Evolutionary conservation across 1,140 invertebrate genomes (phyloP), one percentile per base, ranked within the genome.

Genomic region (Vollenhovia emeryi): DNA sequence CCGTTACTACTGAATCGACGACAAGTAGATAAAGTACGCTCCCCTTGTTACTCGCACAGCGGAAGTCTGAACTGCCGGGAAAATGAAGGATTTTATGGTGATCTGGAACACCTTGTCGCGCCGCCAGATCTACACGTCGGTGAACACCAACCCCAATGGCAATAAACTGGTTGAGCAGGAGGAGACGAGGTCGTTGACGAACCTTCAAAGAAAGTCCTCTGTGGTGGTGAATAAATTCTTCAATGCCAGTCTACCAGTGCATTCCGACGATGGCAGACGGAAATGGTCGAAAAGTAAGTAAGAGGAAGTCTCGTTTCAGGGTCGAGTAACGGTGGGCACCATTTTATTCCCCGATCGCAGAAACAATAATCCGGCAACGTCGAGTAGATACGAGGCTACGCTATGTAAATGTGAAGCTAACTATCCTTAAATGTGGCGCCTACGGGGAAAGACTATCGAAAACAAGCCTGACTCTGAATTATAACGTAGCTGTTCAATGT

Each of bases 81-180:
- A 11, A 0, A 96, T 96, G 96, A 96, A 96, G 91, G 96, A 96
- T 71, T 87, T 96, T 9, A 93, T 94, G 45, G 93, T 95, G 87
- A 95, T 96, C 83, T 96, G 96, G 95, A 95, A 93, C 30, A 91
- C 94, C 30, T 90, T 96, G 7, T 92, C 95, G 7, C 94, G 94
- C 0, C 88, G 94, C 0, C 90, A 93, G 18, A 93, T 93, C 7
- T 96, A 96, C 87, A 93, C 95, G 3, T 88, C 93, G 0, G 95
- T 95, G 2, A 95, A 93, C 75, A 92, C 89, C 4, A 94, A 93
- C 33, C 74, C 91, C 93, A 5, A 94, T 27, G 93, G 92, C 36
- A 94, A 86, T 86, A 92, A 59, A 2, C 7, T 4, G 85, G 95
- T 84, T 92, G 95, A 91, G 87, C 86, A 57, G 59, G 95, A 83